These are phyloP conservation scores for Oppia nitens DNA, from an alignment of 1,140 invertebrate genomes.

Conservation along the genomic window DNA sequence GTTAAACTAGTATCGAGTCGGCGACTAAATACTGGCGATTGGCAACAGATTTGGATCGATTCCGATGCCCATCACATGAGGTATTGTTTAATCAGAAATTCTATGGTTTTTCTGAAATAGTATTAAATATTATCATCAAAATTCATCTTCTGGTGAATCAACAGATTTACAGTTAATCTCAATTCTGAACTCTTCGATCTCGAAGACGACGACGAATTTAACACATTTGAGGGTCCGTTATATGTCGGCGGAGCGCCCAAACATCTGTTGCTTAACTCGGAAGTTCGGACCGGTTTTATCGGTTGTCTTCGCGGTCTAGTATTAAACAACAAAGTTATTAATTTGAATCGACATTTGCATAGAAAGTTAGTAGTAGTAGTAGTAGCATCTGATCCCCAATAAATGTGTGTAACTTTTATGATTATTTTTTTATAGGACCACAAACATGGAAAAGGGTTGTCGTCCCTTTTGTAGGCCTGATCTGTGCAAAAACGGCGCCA, in stretches of 20 bases:
- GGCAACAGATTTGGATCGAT: conserved; percentile 64
- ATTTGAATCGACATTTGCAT: conserved; percentile 84
- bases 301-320: conserved; percentile 80
- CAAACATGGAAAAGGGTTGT: conserved; percentile 60
- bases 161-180: conserved; percentile 63
- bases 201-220: conserved; percentile 64
- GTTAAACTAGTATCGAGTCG: conserved; percentile 58
- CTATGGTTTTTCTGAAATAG: no score
- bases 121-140: not conserved
- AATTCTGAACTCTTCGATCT: conserved; percentile 71
- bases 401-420: conserved; percentile 1
- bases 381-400: conserved; percentile 24
- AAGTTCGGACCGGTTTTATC: conserved; percentile 67
- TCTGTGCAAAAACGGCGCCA: conserved; percentile 74
- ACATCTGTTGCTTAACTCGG: conserved; percentile 37
- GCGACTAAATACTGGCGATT: conserved; percentile 71
- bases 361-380: conserved; percentile 24
- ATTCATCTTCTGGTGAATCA: not conserved
- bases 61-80: conserved; percentile 74
- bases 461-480: conserved; percentile 82
- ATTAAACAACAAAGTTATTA: conserved; percentile 71
- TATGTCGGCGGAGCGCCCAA: conserved; percentile 75
- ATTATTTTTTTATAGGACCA: conserved; percentile 13
- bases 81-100: not conserved
- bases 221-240: conserved; percentile 77